phyloP scores from a whole-genome alignment of 2,113 vertebrate species.

The Cyphomyrus discorhynchus region DNA sequence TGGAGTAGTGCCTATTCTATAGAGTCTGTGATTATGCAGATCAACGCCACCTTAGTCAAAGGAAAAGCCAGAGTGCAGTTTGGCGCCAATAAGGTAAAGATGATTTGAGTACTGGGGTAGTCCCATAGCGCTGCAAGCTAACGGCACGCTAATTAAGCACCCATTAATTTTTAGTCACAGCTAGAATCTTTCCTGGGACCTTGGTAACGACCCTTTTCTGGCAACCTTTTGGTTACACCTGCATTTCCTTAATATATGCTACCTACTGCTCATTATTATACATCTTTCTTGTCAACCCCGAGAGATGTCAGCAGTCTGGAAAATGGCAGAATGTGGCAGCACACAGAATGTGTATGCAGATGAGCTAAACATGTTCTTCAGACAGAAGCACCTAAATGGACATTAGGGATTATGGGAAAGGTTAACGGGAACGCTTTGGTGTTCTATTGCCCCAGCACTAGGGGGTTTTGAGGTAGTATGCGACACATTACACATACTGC shows the following conservation, averaged over 20 bases:
- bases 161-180: not conserved
- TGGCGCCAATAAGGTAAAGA: slow-evolving; percentile 96
- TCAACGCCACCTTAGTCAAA: slow-evolving; percentile 96
- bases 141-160: not conserved
- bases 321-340: not conserved
- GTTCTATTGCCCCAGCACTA: not conserved
- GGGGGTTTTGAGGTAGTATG: not conserved
- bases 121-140: not conserved
- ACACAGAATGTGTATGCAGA: not conserved
- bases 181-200: not conserved
- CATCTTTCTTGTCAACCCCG: not conserved
- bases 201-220: not conserved
- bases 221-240: not conserved
- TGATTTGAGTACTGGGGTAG: not conserved
- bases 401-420: not conserved
- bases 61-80: slow-evolving; percentile 98
- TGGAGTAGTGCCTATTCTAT: slow-evolving; percentile 99
- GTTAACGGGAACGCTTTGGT: not conserved
- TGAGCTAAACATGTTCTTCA: not conserved
- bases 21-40: slow-evolving; percentile 99
- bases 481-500: not conserved
- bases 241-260: not conserved
- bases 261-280: not conserved
- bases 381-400: not conserved
- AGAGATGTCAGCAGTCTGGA: not conserved